Evolutionary conservation across 2,888 invertebrate genomes (phyloP).

Genomic region (Psylliodes chrysocephalus): DNA sequence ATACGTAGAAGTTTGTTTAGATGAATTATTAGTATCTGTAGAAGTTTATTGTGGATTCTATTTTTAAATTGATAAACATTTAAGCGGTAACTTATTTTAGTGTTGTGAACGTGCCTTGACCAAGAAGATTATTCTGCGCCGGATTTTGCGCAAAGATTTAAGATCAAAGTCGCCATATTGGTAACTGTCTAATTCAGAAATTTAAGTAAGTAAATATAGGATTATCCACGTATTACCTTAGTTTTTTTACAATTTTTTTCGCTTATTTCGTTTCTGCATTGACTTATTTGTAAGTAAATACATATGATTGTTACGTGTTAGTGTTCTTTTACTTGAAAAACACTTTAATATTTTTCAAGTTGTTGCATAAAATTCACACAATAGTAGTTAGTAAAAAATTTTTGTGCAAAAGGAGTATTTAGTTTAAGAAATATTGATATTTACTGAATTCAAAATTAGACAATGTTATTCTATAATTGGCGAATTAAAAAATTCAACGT

Average conservation of each 20-base stretch:
- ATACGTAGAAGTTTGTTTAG: not conserved
- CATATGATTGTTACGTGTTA: slow-evolving; percentile 35
- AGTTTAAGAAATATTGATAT: slow-evolving; percentile 38
- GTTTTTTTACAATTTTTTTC: slow-evolving; percentile 42
- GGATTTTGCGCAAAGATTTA: slow-evolving; percentile 55
- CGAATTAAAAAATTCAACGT: slow-evolving; percentile 5
- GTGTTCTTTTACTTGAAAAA: slow-evolving; percentile 33
- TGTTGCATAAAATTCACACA: slow-evolving; percentile 60
- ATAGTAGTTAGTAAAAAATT: slow-evolving; percentile 50
- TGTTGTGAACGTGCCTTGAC: slow-evolving; percentile 42
- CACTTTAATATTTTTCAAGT: slow-evolving; percentile 49
- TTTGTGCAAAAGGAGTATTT: slow-evolving; percentile 47
- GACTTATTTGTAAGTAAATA: slow-evolving; percentile 55
- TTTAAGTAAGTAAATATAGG: slow-evolving; percentile 64
- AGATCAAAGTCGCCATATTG: slow-evolving; percentile 65
- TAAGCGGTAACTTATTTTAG: slow-evolving; percentile 34
- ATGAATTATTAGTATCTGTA: not conserved
- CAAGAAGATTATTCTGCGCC: slow-evolving; percentile 45
- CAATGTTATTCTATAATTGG: slow-evolving; percentile 16
- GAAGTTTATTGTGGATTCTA: slow-evolving; percentile 39
- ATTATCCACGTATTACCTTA: slow-evolving; percentile 51
- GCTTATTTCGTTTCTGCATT: slow-evolving; percentile 43
- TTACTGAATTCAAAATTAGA: slow-evolving; percentile 11
- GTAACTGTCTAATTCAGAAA: slow-evolving; percentile 64
- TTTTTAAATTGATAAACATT: slow-evolving; percentile 44